Evolutionary conservation across 1,140 invertebrate species (phyloP).

Genomic region (Onthophagus taurus): DNA sequence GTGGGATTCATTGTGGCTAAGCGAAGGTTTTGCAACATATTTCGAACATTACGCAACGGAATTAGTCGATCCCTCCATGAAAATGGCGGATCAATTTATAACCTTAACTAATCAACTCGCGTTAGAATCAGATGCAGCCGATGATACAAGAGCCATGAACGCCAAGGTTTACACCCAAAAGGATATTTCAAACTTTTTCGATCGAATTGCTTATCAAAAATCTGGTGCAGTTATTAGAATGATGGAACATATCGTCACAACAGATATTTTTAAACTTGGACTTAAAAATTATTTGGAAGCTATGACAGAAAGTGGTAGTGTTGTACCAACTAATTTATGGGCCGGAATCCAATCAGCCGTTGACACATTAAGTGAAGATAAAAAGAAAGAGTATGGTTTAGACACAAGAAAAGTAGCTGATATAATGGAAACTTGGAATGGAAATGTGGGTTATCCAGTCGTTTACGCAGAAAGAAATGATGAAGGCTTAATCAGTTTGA

Average conservation of each 20-base stretch:
- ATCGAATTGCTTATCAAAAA: constrained; percentile 12
- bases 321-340: constrained; percentile 19
- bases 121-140: not conserved
- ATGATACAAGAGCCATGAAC: not conserved
- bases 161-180: not conserved
- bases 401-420: constrained; percentile 37
- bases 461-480: constrained; percentile 46
- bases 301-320: too few species aligned
- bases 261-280: not conserved
- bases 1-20: constrained; percentile 4
- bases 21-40: constrained; percentile 5
- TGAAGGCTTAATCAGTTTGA: constrained; percentile 15
- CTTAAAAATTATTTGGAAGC: not conserved
- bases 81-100: constrained; percentile 13
- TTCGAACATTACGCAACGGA: constrained; percentile 5
- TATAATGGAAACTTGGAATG: constrained; percentile 59
- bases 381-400: constrained; percentile 29
- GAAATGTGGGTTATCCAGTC: constrained; percentile 58
- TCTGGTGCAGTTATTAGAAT: constrained; percentile 3
- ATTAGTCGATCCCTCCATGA: not conserved
- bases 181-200: constrained; percentile 4
- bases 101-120: not conserved
- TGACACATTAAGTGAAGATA: too few species aligned
- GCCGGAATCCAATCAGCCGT: constrained; percentile 49
- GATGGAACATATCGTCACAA: constrained; percentile 3